A percentile compares a stretch with the other conserved stretches of the same genome.
phyloP scores from a whole-genome alignment of 1,140 invertebrate species.

The Pararge aegeria region DNA sequence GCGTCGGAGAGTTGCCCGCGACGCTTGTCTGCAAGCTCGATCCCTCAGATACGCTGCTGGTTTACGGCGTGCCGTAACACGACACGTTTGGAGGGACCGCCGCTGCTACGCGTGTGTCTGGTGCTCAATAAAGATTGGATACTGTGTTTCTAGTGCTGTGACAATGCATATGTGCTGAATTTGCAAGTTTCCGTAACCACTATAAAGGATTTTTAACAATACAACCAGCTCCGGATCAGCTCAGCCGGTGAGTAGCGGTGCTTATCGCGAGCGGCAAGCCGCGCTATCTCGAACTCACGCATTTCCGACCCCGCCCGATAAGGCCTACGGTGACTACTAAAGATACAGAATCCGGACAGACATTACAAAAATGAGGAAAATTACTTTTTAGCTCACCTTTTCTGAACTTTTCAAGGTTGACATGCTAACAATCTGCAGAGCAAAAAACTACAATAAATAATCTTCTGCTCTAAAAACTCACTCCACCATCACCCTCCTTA shows the following conservation, averaged over 20 bases:
- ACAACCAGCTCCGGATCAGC: slow-evolving; percentile 74
- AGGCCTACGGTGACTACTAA: slow-evolving; percentile 25
- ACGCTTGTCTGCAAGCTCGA: slow-evolving; percentile 68
- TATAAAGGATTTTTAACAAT: slow-evolving; percentile 67
- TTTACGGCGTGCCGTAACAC: slow-evolving; percentile 78
- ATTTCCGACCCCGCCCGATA: slow-evolving; percentile 78
- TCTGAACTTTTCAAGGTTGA: neutral
- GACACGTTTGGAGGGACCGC: slow-evolving; percentile 78
- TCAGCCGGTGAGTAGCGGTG: slow-evolving; percentile 75
- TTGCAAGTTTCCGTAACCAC: slow-evolving; percentile 40
- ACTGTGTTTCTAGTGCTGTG: slow-evolving; percentile 69
- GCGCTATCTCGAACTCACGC: slow-evolving; percentile 74
- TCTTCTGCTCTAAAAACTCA: neutral
- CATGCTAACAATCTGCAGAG: neutral
- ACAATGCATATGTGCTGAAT: slow-evolving; percentile 70
- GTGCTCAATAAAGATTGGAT: slow-evolving; percentile 72
- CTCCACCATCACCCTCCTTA: neutral
- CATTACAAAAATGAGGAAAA: neutral
- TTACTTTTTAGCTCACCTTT: neutral
- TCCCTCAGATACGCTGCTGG: slow-evolving; percentile 79
- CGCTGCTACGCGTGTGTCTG: slow-evolving; percentile 68
- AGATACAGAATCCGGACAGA: slow-evolving; percentile 1
- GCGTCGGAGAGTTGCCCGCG: slow-evolving; percentile 69
- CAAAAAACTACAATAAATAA: neutral
- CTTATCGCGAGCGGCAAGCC: slow-evolving; percentile 68